Base-by-base conservation (phyloP, 2,888 invertebrate species). In the Leucoptera coffeella region DNA sequence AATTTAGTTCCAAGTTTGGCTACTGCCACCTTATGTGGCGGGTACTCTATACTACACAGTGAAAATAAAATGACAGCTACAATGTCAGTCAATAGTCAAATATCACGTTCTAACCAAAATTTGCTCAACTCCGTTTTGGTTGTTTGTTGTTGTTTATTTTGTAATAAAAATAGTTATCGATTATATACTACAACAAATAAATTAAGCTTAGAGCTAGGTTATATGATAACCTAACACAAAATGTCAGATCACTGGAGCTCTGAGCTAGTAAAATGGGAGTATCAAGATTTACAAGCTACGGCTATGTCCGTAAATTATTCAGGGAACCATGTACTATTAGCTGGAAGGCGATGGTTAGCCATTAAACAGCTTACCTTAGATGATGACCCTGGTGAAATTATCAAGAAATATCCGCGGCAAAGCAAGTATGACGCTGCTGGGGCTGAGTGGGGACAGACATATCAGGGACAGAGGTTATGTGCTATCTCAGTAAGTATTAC, bases 351-450 rank as follows among this genome's bases (percentile, higher is more conserved):
- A 38, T 85, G 84, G 59, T 73, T 93, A 30, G 90, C 90, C 3
- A 77, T 91, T 26, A 80, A 73, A 34, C 54, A 78, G 29, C 72
- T 90, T 39, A 81, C 82, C 39, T 60, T 93, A 25, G 82, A 85
- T 33, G 81, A 82, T 31, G 77, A 80, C 27, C 73, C 79, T 1
- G 74, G 74, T 7, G 82, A 79, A 39, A 74, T 77, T 2, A 65
- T 89, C 7, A 79, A 81, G 36, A 88, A 88, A 42, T 85, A 88
- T 45, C 82, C 85, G 14, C 74, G 91, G 12, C 87, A 91, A 45
- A 92, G 91, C 47, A 92, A 94, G 65, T 93, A 92, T 58, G 93
- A 94, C 51, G 89, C 93, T 1, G 86, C 87, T 4, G 85, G 88
- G 9, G 90, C 92, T 0, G 92, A 93, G 61, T 94, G 92, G 86